Evolutionary conservation across 2,888 invertebrate species (phyloP).

Genomic region (Lysandra coridon): DNA sequence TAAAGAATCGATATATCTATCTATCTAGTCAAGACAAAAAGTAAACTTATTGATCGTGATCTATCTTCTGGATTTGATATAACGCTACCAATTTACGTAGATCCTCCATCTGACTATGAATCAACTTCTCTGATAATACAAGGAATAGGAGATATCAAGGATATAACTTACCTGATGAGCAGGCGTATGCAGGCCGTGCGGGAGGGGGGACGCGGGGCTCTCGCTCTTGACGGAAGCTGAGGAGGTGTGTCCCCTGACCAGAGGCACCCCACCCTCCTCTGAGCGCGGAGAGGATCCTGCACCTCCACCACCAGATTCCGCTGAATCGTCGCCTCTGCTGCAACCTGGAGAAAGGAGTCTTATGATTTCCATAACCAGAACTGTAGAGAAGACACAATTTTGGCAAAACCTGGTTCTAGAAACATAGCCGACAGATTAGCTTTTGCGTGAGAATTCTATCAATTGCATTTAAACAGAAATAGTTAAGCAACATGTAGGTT

Average conservation of each 20-base stretch:
- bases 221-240: slow-evolving; percentile 96
- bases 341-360: slow-evolving; percentile 63
- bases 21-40: no score
- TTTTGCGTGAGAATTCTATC: no score
- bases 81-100: no score
- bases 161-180: slow-evolving; percentile 66
- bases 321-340: slow-evolving; percentile 81
- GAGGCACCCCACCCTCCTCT: slow-evolving; percentile 71
- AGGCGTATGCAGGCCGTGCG: slow-evolving; percentile 66
- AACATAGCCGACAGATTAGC: no score
- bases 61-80: no score
- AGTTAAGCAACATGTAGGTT: no score
- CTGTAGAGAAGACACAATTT: not conserved
- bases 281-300: slow-evolving; percentile 79
- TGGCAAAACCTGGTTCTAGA: no score
- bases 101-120: no score
- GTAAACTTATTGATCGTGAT: no score
- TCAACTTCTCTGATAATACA: no score
- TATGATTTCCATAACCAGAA: not conserved
- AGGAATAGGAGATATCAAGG: not conserved
- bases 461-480: no score
- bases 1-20: no score
- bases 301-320: slow-evolving; percentile 75
- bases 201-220: slow-evolving; percentile 79
- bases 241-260: slow-evolving; percentile 89